Percentiles rank a stretch among this genome's conserved stretches.
Evolutionary conservation across 2,797 vertebrate genomes (phyloP).

Genomic region (Arrhamphus sclerolepis): DNA sequence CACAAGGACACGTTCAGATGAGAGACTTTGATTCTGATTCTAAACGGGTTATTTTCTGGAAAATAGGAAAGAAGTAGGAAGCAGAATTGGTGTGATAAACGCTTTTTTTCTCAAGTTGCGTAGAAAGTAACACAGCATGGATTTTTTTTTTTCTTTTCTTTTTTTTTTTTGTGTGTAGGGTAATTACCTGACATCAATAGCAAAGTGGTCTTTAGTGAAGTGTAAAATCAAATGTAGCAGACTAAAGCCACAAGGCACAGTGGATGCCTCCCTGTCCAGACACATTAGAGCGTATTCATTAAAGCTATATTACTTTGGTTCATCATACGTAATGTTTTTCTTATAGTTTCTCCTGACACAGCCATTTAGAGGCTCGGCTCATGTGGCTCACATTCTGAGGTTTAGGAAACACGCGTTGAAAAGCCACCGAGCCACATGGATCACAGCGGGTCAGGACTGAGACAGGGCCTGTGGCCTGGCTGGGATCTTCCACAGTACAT

Average conservation of each 20-base stretch:
- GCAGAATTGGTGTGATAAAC: conserved; percentile 31
- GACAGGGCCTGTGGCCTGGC: conserved; percentile 77
- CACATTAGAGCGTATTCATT: conserved; percentile 37
- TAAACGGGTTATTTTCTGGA: conserved; percentile 36
- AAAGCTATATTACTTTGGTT: conserved; percentile 46
- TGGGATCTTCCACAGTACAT: conserved; percentile 51
- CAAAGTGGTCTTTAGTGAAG: conserved; percentile 17
- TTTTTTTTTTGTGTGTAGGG: too few species aligned
- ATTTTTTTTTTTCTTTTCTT: too few species aligned
- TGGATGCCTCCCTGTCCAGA: conserved; percentile 30
- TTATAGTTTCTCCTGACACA: conserved; percentile 71
- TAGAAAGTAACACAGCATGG: conserved; percentile 1
- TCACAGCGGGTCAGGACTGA: conserved; percentile 71
- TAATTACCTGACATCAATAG: conserved; percentile 18
- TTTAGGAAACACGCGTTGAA: conserved; percentile 69
- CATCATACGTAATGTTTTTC: conserved; percentile 59
- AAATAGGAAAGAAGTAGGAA: conserved; percentile 36
- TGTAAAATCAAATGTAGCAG: conserved; percentile 17
- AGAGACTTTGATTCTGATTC: conserved; percentile 46
- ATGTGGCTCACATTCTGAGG: conserved; percentile 78
- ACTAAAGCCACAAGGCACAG: conserved; percentile 29
- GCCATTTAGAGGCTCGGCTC: conserved; percentile 67
- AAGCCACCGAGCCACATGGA: conserved; percentile 73
- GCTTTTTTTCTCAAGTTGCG: conserved; percentile 24
- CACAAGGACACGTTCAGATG: conserved; percentile 57